A percentile compares a stretch with the other conserved stretches of the same genome.
phyloP scores from a whole-genome alignment of 2,797 vertebrate genomes.

The Megaceryle alcyon region DNA sequence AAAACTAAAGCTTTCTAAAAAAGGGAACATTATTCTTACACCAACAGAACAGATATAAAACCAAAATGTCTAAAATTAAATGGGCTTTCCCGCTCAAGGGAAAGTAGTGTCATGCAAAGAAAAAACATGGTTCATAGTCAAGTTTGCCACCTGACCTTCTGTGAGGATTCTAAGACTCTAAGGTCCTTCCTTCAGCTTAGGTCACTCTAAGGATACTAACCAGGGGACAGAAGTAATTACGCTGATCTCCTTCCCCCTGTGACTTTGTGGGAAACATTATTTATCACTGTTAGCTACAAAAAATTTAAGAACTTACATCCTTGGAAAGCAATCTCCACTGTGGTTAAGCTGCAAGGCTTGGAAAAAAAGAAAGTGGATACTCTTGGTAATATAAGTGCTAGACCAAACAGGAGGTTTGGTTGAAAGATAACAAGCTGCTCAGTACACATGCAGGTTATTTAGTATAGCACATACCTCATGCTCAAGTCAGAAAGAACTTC shows the following conservation, averaged over 20 bases:
- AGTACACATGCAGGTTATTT: accelerated
- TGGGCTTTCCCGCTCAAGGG: not conserved
- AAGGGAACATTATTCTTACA: not conserved
- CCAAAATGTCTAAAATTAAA: not conserved
- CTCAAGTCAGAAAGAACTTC: not conserved
- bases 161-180: not conserved
- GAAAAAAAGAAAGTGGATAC: not conserved
- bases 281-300: not conserved
- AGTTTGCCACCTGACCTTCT: not conserved
- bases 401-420: not conserved
- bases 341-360: not conserved
- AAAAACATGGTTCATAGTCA: not conserved
- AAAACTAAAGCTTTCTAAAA: slow-evolving; percentile 42
- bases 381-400: not conserved
- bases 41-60: not conserved
- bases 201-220: not conserved
- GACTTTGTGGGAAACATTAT: not conserved
- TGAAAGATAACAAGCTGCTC: not conserved
- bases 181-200: not conserved
- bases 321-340: not conserved
- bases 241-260: not conserved
- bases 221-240: not conserved
- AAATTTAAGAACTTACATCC: not conserved
- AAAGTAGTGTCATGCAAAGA: not conserved
- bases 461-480: not conserved